Conservation (phyloP, 2,113 vertebrate species). For the Myocastor coypus region DNA sequence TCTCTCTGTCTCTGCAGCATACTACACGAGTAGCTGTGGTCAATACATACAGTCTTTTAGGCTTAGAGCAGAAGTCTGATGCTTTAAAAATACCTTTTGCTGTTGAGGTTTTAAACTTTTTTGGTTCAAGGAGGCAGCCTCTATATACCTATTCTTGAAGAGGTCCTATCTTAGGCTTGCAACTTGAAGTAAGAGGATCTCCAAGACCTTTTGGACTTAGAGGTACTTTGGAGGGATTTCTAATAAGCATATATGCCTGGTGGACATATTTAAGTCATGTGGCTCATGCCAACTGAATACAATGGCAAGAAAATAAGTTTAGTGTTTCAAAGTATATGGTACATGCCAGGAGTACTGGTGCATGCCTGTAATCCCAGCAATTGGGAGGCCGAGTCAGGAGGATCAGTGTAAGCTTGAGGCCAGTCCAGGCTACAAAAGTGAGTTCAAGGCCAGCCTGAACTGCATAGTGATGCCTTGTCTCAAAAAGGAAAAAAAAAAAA, state of each 20-base stretch:
- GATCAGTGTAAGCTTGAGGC: no score
- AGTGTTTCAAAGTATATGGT: not conserved
- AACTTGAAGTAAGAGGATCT: not conserved
- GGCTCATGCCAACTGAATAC: not conserved
- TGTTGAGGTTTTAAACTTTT: not conserved
- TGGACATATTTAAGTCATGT: not conserved
- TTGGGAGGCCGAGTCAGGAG: no score
- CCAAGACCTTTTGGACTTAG: not conserved
- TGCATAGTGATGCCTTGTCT: no score
- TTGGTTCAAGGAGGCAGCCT: not conserved
- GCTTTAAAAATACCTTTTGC: not conserved
- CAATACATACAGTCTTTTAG: not conserved
- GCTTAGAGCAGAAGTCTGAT: conserved; percentile 8
- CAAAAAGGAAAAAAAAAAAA: no score
- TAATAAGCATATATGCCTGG: not conserved
- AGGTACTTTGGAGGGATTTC: not conserved
- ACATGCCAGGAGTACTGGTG: no score
- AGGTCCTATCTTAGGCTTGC: not conserved
- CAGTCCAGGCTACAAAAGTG: no score
- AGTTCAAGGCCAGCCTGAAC: no score
- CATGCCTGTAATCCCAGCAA: no score
- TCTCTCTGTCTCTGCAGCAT: not conserved
- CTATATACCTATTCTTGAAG: not conserved
- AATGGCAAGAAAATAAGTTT: conserved; percentile 16
- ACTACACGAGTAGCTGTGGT: not conserved